Evolutionary conservation across 2,113 vertebrate genomes (phyloP).

Genomic region (Dipodomys ordii): DNA sequence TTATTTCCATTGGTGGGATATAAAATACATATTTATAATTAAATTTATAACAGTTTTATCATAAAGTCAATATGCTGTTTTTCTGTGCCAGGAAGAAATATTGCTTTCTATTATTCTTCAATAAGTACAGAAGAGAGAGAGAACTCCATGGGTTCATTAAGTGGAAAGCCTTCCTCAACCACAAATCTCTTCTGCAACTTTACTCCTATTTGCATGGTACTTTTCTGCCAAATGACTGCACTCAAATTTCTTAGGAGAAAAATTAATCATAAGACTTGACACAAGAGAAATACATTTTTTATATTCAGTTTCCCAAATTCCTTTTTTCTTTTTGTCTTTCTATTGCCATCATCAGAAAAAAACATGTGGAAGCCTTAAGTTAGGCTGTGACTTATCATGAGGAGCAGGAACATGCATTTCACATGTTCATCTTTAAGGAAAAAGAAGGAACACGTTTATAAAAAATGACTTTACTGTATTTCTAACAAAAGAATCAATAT

Average conservation of each 20-base stretch:
- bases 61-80: not conserved
- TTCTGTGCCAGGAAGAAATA: conserved; percentile 16
- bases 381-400: not conserved
- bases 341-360: not conserved
- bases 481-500: conserved; percentile 66
- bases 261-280: conserved; percentile 39
- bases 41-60: not conserved
- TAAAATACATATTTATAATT: not conserved
- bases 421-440: conserved; percentile 37
- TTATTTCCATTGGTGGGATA: not conserved
- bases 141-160: conserved; percentile 53
- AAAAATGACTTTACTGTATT: conserved; percentile 25
- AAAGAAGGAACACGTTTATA: not conserved
- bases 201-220: not conserved
- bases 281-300: conserved; percentile 42
- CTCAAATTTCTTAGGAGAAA: conserved; percentile 51
- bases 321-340: conserved; percentile 14
- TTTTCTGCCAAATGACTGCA: conserved; percentile 57
- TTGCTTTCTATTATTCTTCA: conserved; percentile 41
- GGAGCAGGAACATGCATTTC: not conserved
- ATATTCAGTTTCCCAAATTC: conserved; percentile 13
- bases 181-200: conserved; percentile 59
- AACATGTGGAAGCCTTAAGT: conserved; percentile 33
- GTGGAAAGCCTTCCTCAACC: conserved; percentile 54
- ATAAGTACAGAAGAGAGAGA: conserved; percentile 1